Base-by-base conservation (phyloP, 1,140 invertebrate genomes). In the Lanistes nyassanus region DNA sequence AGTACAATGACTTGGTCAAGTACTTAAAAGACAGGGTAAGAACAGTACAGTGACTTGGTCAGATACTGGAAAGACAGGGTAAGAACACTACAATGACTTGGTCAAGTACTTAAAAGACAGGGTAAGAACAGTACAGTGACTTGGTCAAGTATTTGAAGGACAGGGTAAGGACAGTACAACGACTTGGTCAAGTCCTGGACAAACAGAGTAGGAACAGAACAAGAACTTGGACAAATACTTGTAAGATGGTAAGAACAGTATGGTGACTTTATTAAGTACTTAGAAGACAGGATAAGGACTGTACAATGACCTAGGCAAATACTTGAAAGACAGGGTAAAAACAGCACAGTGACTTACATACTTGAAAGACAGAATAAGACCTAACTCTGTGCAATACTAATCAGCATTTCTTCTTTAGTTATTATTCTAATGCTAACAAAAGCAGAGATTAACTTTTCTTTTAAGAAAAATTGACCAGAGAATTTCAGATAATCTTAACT, bases 51-150 rank as follows among this genome's bases (percentile, higher is more conserved):
- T 60, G 3, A 31, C 56, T 60, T 60, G 29, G 3, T 11, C 29
- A 60, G n/a, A 9, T 11, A 26, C 29, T 23, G 13, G 13, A 53
- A 53, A 53, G 13, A 53, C 51, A 13, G 51, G 51, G 13, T 53
- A 53, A 53, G 51, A 94, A 6, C 95, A 96, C 85, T 96, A 96
- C 85, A 95, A 96, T 89, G 93, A 93, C 39, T 89, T 97, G 29
- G 94, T 97, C 29, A 96, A 95, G 89, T 94, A 93, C 79, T 90
- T 96, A 1, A 96, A 96, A 89, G 95, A 96, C 89, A 91, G 94
- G 83, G 94, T 92, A 85, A 85, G 88, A 60, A 19, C 56, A 19
- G 13, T n/a, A 60, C 56, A 19, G 11, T 60, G 3, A 31, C 56
- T 60, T 60, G 29, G 3, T 11, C 29, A 60, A 60, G 23, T 11